These are phyloP conservation scores for Pitta sordida DNA, from an alignment of 2,113 vertebrate genomes.

Conservation along the genomic window DNA sequence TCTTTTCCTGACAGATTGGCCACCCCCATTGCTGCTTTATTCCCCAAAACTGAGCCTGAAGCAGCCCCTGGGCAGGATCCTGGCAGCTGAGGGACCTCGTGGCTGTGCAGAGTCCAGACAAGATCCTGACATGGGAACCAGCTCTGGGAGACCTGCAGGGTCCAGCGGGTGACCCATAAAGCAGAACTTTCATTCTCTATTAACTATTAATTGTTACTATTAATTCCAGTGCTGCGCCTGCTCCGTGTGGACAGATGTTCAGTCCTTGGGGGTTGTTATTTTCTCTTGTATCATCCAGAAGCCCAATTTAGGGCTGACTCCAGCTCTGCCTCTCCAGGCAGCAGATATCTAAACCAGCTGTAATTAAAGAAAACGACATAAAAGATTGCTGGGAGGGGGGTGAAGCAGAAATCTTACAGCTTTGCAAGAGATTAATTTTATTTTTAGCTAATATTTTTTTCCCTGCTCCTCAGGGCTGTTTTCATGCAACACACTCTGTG, in stretches of 20 bases:
- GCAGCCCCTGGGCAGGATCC: neutral
- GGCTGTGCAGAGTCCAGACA: neutral
- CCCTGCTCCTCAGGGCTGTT: conserved; percentile 13
- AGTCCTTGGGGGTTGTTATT: neutral
- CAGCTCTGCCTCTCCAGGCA: conserved; percentile 5
- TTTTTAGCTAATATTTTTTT: conserved; percentile 27
- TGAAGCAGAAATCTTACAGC: neutral
- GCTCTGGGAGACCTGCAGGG: neutral
- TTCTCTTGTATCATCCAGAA: conserved; percentile 27
- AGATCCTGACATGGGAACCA: neutral
- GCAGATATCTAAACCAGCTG: conserved; percentile 5
- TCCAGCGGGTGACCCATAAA: neutral
- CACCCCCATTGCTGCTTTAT: accelerated
- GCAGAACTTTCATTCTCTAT: neutral
- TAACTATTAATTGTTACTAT: neutral
- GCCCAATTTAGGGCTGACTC: neutral
- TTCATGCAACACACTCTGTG: neutral
- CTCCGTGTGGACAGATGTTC: neutral
- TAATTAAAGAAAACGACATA: conserved; percentile 22
- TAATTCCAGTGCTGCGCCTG: neutral
- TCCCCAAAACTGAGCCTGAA: neutral
- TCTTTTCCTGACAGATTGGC: neutral
- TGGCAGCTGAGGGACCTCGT: accelerated
- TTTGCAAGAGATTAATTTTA: conserved; percentile 28
- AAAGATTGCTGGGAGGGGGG: neutral